Evolutionary conservation across 1,140 invertebrate species (phyloP), one percentile per base, ranked within the genome.

Genomic region (Harlomillsia oculata): DNA sequence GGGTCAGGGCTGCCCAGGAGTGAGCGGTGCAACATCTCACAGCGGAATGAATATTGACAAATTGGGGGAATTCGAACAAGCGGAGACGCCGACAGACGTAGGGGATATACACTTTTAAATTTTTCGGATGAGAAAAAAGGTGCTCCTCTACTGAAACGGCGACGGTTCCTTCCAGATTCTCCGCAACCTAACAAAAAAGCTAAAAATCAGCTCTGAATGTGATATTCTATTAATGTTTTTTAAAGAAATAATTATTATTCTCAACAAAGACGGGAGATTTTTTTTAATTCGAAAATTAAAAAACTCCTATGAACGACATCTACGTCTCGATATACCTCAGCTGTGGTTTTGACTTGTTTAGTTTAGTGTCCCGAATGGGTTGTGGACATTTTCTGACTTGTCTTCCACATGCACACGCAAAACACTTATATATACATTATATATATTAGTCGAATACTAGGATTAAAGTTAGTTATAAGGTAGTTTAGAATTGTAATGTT

Each of bases 11-110:
- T 40, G 32, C 57, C 53, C 61, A 56, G 61, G 61, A 39, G 39
- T 53, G 6, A 40, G 21, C 39, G 16, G 16, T 18, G 25, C 28
- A 18, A 37, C 8, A 32, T 48, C 41, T 8, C 18, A 48, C 18
- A 18, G 53, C 6, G 34, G 23, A 23, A 21, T 18, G 37, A 25
- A 13, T 21, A 25, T 30, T 20, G 57, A 63, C 18, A 63, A 63
- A 28, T 37, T 63, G 36, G 44, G 28, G 20, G 62, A 63, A 39
- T 30, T 63, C 21, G 58, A 52, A 41, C 62, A 59, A 29, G 62
- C 62, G 8, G 62, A 56, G 23, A 63, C 62, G 23, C 62, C 62
- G 20, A 63, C 62, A 26, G 62, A 63, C 40, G 62, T 63, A 16
- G 52, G 57, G 5, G 62, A 63, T 25, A 60, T 63, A 20, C 53